Evolutionary conservation across 1,140 invertebrate species (phyloP).

Genomic region (Pogonognathellus flavescens): DNA sequence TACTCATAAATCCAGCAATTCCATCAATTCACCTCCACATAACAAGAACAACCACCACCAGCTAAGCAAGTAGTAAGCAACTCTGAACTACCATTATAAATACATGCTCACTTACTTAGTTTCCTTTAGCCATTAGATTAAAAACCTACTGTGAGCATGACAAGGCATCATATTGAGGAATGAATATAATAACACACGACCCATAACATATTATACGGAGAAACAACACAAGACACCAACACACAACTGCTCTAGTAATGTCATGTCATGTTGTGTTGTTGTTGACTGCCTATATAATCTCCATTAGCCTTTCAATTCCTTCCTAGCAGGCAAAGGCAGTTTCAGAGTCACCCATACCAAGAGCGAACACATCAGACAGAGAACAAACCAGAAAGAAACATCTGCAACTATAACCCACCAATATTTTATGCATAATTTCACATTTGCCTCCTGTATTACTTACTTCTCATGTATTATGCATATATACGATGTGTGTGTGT

Average conservation of each 20-base stretch:
- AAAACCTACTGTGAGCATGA: too few relatives aligned
- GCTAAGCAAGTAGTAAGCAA: background rate
- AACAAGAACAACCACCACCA: background rate
- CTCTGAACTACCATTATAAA: slow-evolving; percentile 3
- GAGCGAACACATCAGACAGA: too few relatives aligned
- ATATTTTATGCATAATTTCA: slow-evolving; percentile 47
- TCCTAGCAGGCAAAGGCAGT: slow-evolving; percentile 12
- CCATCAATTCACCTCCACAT: slow-evolving; percentile 3
- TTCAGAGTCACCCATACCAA: background rate
- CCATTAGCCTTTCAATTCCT: slow-evolving; percentile 34
- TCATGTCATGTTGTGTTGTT: slow-evolving; percentile 40
- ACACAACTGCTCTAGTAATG: slow-evolving; percentile 41
- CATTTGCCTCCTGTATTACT: slow-evolving; percentile 48
- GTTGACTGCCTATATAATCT: slow-evolving; percentile 37
- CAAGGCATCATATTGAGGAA: too few relatives aligned
- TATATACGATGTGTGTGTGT: background rate
- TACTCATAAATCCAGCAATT: background rate
- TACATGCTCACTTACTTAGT: background rate
- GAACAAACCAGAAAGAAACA: slow-evolving; percentile 17
- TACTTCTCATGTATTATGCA: slow-evolving; percentile 49
- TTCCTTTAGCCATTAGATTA: background rate
- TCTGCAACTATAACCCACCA: slow-evolving; percentile 11
- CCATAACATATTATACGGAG: too few relatives aligned
- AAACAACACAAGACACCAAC: slow-evolving; percentile 17
- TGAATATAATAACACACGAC: too few relatives aligned